Evolutionary conservation across 2,797 vertebrate species (phyloP).

Genomic region (Alectoris magna): DNA sequence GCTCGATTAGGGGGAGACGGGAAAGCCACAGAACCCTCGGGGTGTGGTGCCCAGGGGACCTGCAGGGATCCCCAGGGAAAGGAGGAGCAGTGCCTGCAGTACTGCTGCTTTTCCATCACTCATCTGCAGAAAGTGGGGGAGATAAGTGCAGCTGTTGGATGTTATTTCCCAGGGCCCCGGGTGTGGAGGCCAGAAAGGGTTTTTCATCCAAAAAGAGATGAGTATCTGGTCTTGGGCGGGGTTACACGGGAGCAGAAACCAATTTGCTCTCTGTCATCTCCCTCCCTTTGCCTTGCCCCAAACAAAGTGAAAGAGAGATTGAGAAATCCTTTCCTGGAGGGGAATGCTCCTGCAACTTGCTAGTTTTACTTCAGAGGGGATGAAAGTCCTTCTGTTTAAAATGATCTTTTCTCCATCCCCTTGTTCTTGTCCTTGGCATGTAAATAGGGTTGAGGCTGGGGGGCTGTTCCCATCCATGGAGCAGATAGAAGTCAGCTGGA

Average conservation of each 20-base stretch:
- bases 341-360: background rate
- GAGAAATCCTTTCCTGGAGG: conserved; percentile 52
- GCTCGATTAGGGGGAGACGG: background rate
- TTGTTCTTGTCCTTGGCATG: background rate
- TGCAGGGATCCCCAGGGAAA: background rate
- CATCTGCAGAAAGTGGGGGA: conserved; percentile 69
- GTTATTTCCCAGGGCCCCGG: conserved; percentile 69
- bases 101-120: conserved; percentile 50
- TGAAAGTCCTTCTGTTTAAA: background rate
- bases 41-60: background rate
- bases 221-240: conserved; percentile 68
- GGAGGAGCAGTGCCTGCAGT: background rate
- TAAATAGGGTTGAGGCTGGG: background rate
- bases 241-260: conserved; percentile 52
- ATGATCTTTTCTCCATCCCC: background rate
- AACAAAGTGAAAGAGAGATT: conserved; percentile 15
- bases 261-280: conserved; percentile 10
- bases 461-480: background rate
- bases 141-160: conserved; percentile 80
- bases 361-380: background rate
- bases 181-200: conserved; percentile 51
- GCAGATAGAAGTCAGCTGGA: background rate
- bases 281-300: background rate
- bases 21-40: background rate
- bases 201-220: conserved; percentile 63